Evolutionary conservation across 1,140 invertebrate genomes (phyloP), one percentile per base, ranked within the genome.

Genomic region (Diorhabda sublineata): DNA sequence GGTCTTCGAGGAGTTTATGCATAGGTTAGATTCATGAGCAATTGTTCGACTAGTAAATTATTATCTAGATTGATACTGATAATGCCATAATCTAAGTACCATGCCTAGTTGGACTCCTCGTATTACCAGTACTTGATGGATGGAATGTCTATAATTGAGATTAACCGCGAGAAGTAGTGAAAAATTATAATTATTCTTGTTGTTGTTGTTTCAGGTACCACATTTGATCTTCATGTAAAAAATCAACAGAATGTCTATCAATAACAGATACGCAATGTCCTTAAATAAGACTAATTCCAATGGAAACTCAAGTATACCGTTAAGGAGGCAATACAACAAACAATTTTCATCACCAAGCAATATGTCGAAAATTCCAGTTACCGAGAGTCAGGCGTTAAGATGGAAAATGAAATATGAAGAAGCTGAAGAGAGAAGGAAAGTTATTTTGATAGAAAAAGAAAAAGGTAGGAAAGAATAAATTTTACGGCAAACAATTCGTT

Each of bases 351-450:
- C 62, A 11, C 65, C 74, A 3, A 58, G 56, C 26, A 69, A 56
- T 3, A 9, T 69, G 2, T 75, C 74, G 4, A 69, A 61, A 65
- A 71, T 70, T n/a, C 67, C 73, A 3, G 52, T 69, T 2, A 76
- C 64, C 42, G 72, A 76, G 64, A 67, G 69, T 4, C 71, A 72
- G 3, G 82, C 83, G 26, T 83, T 85, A 76, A 85, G 85, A 72
- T 91, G 88, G 88, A 89, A 86, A 80, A 81, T 75, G 45, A 88
- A 88, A 79, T 89, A 84, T 73, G 88, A 90, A 67, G 89, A 91
- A 41, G 84, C 87, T 2, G 89, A 91, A 76, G 84, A 85, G 68
- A 86, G 84, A 71, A 82, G 88, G 76, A 91, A 90, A 81, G 75
- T 83, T 45, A 76, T 89, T 70, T 80, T 90, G 47, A 83, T 88